These are phyloP conservation scores for Bombus vancouverensis DNA, from an alignment of 1,140 invertebrate species.

Conservation along the genomic window DNA sequence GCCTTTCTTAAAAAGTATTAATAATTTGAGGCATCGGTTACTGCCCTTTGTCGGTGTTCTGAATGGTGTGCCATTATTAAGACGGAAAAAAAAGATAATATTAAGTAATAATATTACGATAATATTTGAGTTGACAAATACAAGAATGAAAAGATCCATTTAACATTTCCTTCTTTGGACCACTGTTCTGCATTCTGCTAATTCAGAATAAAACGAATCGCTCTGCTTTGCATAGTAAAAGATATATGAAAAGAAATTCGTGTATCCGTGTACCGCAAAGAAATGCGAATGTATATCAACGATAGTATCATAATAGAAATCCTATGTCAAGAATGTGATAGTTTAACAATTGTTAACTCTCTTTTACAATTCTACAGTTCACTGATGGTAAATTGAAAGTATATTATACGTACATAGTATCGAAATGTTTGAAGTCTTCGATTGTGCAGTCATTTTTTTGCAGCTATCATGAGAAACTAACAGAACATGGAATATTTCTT, in stretches of 20 bases:
- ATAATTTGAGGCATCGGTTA: slow-evolving; percentile 49
- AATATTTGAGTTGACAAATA: slow-evolving; percentile 29
- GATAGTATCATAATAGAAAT: slow-evolving; percentile 27
- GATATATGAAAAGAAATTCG: slow-evolving; percentile 8
- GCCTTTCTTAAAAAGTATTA: slow-evolving; percentile 47
- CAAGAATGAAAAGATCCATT: slow-evolving; percentile 33
- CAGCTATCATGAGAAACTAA: slow-evolving; percentile 22
- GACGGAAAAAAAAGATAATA: slow-evolving; percentile 9
- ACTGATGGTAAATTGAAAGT: slow-evolving; percentile 42
- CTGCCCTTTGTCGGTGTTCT: slow-evolving; percentile 53
- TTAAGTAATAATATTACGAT: slow-evolving; percentile 22
- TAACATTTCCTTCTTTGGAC: slow-evolving; percentile 31
- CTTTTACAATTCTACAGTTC: slow-evolving; percentile 8
- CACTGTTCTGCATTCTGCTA: slow-evolving; percentile 32
- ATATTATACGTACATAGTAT: slow-evolving; percentile 33
- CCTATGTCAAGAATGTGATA: slow-evolving; percentile 46
- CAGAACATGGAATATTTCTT: slow-evolving; percentile 2
- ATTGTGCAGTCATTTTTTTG: slow-evolving; percentile 26
- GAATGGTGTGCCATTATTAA: slow-evolving; percentile 28
- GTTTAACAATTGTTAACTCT: slow-evolving; percentile 44
- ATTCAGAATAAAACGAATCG: slow-evolving; percentile 24
- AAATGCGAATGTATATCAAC: background rate
- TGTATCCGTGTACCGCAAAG: slow-evolving; percentile 2
- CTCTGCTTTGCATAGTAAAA: background rate
- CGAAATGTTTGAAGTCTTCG: background rate